A percentile compares a stretch with the other conserved stretches of the same genome.
Conservation (phyloP, 2,113 vertebrate genomes). For the Bubo scandiacus region DNA sequence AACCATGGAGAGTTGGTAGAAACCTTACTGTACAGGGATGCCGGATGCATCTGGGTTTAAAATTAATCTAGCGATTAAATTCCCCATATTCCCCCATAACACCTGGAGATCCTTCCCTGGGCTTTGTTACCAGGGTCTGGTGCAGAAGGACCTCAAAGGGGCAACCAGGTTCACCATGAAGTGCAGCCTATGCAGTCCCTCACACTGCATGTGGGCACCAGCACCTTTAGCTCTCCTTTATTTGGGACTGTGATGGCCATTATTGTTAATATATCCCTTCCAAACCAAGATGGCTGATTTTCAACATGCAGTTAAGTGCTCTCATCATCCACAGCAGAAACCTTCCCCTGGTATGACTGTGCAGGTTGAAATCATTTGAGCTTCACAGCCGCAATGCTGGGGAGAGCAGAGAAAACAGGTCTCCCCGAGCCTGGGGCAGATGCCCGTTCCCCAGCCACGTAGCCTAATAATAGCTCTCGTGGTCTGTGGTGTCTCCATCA, state of each 20-base stretch:
- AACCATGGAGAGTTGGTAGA: neutral
- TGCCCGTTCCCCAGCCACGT: accelerated
- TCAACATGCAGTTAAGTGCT: neutral
- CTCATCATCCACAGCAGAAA: neutral
- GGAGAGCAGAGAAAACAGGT: neutral
- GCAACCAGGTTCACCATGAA: neutral
- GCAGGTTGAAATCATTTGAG: constrained; percentile 2
- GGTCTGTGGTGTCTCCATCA: neutral
- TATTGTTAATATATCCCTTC: neutral
- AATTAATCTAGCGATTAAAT: neutral
- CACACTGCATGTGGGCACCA: neutral
- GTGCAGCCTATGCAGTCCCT: neutral
- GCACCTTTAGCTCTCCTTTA: neutral
- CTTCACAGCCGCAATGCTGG: accelerated
- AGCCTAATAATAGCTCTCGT: neutral
- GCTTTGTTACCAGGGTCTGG: neutral
- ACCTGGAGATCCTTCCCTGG: neutral
- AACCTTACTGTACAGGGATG: neutral
- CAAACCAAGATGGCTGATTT: neutral
- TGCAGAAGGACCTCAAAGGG: neutral
- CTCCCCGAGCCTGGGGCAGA: neutral
- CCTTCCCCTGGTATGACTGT: neutral
- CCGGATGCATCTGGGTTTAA: accelerated
- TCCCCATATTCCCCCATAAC: neutral
- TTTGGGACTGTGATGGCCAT: neutral